Percentiles rank a stretch among this genome's conserved stretches.
phyloP scores from a whole-genome alignment of 2,888 invertebrate genomes.

The Drosophila falleni region DNA sequence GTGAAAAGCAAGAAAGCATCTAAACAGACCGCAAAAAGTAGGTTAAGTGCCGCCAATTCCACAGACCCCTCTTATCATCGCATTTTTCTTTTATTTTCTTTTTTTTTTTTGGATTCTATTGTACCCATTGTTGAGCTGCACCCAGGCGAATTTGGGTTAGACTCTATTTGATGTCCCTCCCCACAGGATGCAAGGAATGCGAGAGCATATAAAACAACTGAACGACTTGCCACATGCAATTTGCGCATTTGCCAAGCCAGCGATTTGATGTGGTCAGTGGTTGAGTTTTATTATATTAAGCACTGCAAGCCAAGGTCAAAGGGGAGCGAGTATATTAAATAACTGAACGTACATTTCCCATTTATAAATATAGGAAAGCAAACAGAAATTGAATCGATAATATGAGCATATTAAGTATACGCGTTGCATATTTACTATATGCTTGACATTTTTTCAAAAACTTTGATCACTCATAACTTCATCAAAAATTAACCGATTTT shows the following conservation, averaged over 20 bases:
- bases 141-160: conserved; percentile 55
- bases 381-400: neutral
- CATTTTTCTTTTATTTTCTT: neutral
- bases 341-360: neutral
- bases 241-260: conserved; percentile 52
- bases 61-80: neutral
- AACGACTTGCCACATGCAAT: conserved; percentile 65
- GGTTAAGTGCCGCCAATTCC: conserved; percentile 68
- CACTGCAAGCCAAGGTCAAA: conserved; percentile 32
- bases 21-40: conserved; percentile 55
- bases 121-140: conserved; percentile 48
- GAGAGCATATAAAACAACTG: neutral
- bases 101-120: conserved; percentile 12
- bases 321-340: conserved; percentile 3
- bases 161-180: conserved; percentile 20
- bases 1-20: conserved; percentile 58
- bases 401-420: conserved; percentile 6
- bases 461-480: too few species aligned
- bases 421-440: neutral
- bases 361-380: neutral
- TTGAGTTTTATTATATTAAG: conserved; percentile 12
- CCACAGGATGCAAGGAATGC: conserved; percentile 31
- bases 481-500: too few species aligned
- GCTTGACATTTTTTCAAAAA: too few species aligned
- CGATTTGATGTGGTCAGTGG: conserved; percentile 17